Conservation (phyloP, 2,888 invertebrate species). For the Shargacucullia verbasci region DNA sequence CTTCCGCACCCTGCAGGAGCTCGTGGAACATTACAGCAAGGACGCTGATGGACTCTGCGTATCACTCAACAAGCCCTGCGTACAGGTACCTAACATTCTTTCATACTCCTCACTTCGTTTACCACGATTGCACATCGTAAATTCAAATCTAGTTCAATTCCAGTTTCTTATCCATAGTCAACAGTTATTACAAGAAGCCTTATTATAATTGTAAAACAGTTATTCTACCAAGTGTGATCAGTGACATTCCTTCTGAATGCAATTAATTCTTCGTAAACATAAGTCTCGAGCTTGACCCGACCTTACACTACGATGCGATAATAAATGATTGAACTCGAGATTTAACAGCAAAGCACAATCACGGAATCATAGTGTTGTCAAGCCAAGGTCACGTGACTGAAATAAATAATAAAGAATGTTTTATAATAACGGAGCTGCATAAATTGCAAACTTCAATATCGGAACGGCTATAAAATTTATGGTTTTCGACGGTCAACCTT, state of each 20-base stretch:
- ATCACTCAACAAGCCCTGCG: slow-evolving; percentile 97
- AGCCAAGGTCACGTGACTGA: slow-evolving; percentile 66
- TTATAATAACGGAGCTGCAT: slow-evolving; percentile 68
- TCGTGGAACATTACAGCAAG: slow-evolving; percentile 99
- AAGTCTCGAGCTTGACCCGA: slow-evolving; percentile 53
- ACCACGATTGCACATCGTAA: slow-evolving; percentile 35
- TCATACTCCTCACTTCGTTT: not conserved
- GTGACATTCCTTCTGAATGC: slow-evolving; percentile 38
- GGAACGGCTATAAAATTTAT: slow-evolving; percentile 78
- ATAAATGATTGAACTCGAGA: slow-evolving; percentile 58
- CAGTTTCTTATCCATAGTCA: slow-evolving; percentile 52
- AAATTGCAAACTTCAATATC: slow-evolving; percentile 82
- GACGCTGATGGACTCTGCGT: slow-evolving; percentile 99
- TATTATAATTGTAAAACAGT: slow-evolving; percentile 52
- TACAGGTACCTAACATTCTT: slow-evolving; percentile 91
- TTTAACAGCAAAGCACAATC: slow-evolving; percentile 55
- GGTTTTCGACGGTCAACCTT: slow-evolving; percentile 74
- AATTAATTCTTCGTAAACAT: slow-evolving; percentile 24
- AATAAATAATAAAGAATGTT: slow-evolving; percentile 57
- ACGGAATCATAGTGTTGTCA: slow-evolving; percentile 53
- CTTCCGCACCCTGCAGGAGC: slow-evolving; percentile 98
- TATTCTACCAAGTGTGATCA: slow-evolving; percentile 34
- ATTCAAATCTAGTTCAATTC: slow-evolving; percentile 43
- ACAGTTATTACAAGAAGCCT: slow-evolving; percentile 45
- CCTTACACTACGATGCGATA: slow-evolving; percentile 58